phyloP scores from a whole-genome alignment of 2,113 vertebrate species.

The Brachypodius melanocephalos region DNA sequence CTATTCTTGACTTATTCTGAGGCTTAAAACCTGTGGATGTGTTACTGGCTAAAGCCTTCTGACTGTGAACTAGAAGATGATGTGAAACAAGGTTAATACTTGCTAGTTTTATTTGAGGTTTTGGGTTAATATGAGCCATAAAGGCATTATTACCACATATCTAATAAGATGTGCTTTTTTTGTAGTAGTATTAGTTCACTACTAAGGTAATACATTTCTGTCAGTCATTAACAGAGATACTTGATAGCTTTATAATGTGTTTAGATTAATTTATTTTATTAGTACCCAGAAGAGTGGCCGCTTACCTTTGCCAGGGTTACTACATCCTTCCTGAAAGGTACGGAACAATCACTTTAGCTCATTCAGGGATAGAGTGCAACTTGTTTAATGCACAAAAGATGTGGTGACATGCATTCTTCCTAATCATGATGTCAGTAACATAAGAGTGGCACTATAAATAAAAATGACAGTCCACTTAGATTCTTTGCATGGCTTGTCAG shows the following conservation, averaged over 20 bases:
- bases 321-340: background rate
- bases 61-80: background rate
- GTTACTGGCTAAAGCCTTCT: background rate
- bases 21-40: background rate
- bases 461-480: conserved; percentile 56
- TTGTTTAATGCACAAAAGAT: background rate
- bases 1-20: background rate
- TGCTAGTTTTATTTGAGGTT: background rate
- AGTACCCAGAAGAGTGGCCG: background rate
- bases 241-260: background rate
- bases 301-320: background rate
- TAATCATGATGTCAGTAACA: conserved; percentile 20
- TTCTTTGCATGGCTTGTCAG: conserved; percentile 44
- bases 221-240: background rate
- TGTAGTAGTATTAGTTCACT: background rate
- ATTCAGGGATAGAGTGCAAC: background rate
- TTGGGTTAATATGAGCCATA: background rate
- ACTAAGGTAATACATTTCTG: background rate
- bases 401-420: background rate
- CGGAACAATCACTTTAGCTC: background rate
- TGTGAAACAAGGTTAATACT: background rate
- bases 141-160: background rate
- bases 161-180: background rate
- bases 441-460: conserved; percentile 43
- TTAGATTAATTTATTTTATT: background rate